These are phyloP conservation scores for Thyatira batis DNA, from an alignment of 2,888 invertebrate species.

Conservation along the genomic window DNA sequence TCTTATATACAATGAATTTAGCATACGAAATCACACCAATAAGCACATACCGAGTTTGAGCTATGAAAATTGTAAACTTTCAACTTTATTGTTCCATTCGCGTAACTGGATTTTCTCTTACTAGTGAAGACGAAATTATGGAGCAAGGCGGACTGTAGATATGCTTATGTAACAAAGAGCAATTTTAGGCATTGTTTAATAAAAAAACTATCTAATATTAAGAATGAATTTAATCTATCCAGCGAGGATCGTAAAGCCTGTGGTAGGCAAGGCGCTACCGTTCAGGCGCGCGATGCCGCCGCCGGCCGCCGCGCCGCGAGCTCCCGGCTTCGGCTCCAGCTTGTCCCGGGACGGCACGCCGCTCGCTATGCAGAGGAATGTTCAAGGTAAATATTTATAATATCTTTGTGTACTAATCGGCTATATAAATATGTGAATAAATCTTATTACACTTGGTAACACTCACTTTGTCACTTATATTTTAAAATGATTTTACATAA, in stretches of 20 bases:
- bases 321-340: constrained; percentile 70
- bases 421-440: too few relatives aligned
- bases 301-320: constrained; percentile 32
- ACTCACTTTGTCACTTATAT: too few relatives aligned
- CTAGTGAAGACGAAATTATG: background rate
- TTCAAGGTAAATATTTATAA: constrained; percentile 53
- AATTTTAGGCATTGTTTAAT: too few relatives aligned
- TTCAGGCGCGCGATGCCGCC: constrained; percentile 39
- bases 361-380: constrained; percentile 35
- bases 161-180: too few relatives aligned
- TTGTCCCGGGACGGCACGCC: constrained; percentile 60
- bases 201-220: too few relatives aligned
- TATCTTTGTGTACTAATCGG: background rate
- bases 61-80: constrained; percentile 1
- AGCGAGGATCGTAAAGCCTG: constrained; percentile 58
- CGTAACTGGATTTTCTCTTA: background rate
- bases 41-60: constrained; percentile 1
- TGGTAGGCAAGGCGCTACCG: constrained; percentile 63
- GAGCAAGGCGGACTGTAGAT: background rate
- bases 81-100: constrained; percentile 1
- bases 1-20: too few relatives aligned
- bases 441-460: too few relatives aligned
- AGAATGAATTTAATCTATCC: constrained; percentile 5
- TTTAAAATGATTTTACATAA: too few relatives aligned
- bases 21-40: constrained; percentile 24